Evolutionary conservation across 2,113 vertebrate species (phyloP), one percentile per base, ranked within the genome.

Genomic region (Pao palembangensis): DNA sequence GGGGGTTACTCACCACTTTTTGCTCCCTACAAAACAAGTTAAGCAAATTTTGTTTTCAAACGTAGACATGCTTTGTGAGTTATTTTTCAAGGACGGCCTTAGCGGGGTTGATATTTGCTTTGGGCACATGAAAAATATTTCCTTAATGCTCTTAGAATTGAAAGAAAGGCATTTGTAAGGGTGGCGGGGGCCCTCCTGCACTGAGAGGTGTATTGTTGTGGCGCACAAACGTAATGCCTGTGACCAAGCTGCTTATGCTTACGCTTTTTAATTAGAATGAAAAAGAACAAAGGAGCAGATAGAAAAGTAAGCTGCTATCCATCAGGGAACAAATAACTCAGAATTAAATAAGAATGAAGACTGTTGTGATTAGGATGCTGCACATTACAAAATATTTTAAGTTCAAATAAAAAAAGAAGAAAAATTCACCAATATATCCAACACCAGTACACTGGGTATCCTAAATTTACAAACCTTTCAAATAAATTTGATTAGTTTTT

Each of bases 101-200:
- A 21, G 17, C 1, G 44, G 34, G 58, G 19, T 16, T 51, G 42
- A 42, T 42, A 65, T 47, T 31, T 58, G 47, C 50, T 71, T 7
- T 64, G 42, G 71, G 67, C 86, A 83, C 48, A 64, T 87, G 85
- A 87, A 78, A 79, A 80, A 78, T 86, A 73, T 84, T 81, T 82
- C 67, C 67, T 21, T 90, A 90, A 91, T 84, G 73, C 81, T 86
- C 86, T 91, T 90, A 88, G n/a, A 51, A 65, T 83, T 85, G 69
- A 81, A 86, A 78, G 79, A 79, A 75, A 79, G 79, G 74, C 56
- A 85, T 81, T 85, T 82, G 63, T 65, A 58, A 69, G 19, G 56
- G 51, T n/a, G 60, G 18, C 51, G 61, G 55, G 47, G 51, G 50
- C 8, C 34, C 11, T 8, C 13, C 20, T 42, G 17, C 56, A 66